These are phyloP conservation scores for Pristionchus exspectatus DNA, from an alignment of 2,888 invertebrate genomes.

Conservation along the genomic window DNA sequence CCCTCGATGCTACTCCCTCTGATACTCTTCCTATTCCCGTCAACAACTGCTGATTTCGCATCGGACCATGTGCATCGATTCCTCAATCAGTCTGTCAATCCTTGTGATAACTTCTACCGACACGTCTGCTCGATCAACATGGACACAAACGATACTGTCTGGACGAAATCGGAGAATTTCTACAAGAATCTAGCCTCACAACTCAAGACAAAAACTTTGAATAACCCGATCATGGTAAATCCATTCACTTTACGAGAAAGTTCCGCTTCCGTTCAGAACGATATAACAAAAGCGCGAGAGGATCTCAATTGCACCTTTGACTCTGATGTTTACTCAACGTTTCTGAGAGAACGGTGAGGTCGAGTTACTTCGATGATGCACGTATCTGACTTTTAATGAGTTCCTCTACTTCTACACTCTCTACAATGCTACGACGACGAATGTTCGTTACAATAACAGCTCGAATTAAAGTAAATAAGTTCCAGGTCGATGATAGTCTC, in stretches of 20 bases:
- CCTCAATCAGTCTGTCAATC: neutral
- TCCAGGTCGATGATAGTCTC: slow-evolving; percentile 5
- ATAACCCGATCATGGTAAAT: slow-evolving; percentile 10
- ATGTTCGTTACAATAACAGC: neutral
- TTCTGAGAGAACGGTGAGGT: slow-evolving; percentile 5
- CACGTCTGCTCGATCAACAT: slow-evolving; percentile 22
- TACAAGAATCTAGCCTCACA: neutral
- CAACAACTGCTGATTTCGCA: neutral
- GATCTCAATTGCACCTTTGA: slow-evolving; percentile 42
- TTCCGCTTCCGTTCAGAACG: neutral
- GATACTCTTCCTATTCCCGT: neutral
- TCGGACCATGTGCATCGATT: neutral
- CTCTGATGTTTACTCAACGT: slow-evolving; percentile 15
- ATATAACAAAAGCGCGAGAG: neutral
- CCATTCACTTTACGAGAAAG: neutral
- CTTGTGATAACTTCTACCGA: slow-evolving; percentile 33
- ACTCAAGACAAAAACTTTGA: neutral
- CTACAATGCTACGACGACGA: neutral
- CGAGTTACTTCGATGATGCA: neutral
- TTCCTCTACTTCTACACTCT: slow-evolving; percentile 33
- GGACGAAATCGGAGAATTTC: neutral
- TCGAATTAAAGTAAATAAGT: no score
- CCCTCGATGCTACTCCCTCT: neutral
- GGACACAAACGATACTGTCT: neutral
- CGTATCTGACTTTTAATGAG: neutral